Evolutionary conservation across 2,888 invertebrate species (phyloP).

Genomic region (Papilio protenor): DNA sequence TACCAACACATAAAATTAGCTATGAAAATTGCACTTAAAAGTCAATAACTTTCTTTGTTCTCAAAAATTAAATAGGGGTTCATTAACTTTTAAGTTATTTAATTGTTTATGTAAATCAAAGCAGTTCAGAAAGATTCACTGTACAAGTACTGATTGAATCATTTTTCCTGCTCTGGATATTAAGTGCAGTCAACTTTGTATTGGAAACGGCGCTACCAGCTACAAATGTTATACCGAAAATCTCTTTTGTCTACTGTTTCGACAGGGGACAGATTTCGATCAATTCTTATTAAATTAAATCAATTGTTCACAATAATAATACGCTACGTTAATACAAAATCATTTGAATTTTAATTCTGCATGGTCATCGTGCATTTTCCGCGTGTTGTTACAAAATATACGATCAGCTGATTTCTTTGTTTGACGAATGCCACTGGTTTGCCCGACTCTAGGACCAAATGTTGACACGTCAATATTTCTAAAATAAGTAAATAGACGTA

Average conservation of each 20-base stretch:
- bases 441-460: slow-evolving; percentile 59
- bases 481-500: slow-evolving; percentile 51
- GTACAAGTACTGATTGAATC: background rate
- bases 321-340: slow-evolving; percentile 13
- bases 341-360: slow-evolving; percentile 41
- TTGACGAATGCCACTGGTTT: slow-evolving; percentile 76
- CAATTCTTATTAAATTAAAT: slow-evolving; percentile 50
- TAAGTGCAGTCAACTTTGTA: background rate
- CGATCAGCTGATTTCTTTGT: slow-evolving; percentile 94
- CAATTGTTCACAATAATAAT: slow-evolving; percentile 38
- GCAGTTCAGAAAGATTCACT: background rate
- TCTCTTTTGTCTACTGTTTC: slow-evolving; percentile 51
- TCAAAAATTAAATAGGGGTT: background rate
- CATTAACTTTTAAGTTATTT: background rate
- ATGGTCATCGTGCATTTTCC: slow-evolving; percentile 57
- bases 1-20: background rate
- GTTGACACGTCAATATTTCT: slow-evolving; percentile 70
- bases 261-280: slow-evolving; percentile 53
- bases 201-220: background rate
- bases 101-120: background rate
- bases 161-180: background rate
- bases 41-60: background rate
- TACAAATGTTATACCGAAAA: slow-evolving; percentile 34
- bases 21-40: background rate
- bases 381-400: slow-evolving; percentile 74